These are phyloP conservation scores for Sapajus apella DNA, from an alignment of 2,113 vertebrate genomes.

Conservation along the genomic window DNA sequence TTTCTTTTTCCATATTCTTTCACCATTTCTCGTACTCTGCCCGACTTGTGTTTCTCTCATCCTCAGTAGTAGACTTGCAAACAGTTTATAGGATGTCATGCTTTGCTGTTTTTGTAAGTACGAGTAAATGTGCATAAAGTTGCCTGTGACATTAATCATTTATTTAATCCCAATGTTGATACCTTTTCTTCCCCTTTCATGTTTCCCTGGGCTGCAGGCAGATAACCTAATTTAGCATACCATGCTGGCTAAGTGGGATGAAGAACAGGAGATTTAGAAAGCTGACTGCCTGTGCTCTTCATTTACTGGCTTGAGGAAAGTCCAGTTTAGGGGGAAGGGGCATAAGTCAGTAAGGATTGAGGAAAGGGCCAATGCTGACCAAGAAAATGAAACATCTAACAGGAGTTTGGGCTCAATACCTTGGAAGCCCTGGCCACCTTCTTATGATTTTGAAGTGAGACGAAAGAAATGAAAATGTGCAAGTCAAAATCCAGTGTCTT, in stretches of 20 bases:
- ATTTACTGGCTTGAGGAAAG: not conserved
- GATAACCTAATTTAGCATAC: conserved; percentile 20
- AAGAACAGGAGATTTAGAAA: not conserved
- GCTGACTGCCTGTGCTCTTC: not conserved
- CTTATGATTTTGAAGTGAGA: not conserved
- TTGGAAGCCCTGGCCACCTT: not conserved
- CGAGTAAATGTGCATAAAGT: not conserved
- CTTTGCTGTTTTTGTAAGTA: not conserved
- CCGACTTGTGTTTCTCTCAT: not conserved
- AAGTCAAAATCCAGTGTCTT: not conserved
- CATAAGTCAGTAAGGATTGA: not conserved
- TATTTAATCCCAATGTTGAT: not conserved
- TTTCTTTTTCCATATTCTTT: not conserved
- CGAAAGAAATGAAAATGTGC: not conserved
- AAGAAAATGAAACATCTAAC: not conserved
- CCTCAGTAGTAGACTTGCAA: not conserved
- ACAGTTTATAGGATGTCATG: not conserved
- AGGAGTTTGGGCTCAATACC: not conserved
- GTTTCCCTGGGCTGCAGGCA: not conserved
- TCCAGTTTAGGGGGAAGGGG: not conserved
- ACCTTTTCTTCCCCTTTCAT: not conserved
- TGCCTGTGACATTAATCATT: not conserved
- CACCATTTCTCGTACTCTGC: not conserved
- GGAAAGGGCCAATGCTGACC: not conserved
- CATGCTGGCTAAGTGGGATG: not conserved